Evolutionary conservation across 2,797 vertebrate genomes (phyloP), one percentile per base, ranked within the genome.

Genomic region (Buphagus erythrorhynchus): DNA sequence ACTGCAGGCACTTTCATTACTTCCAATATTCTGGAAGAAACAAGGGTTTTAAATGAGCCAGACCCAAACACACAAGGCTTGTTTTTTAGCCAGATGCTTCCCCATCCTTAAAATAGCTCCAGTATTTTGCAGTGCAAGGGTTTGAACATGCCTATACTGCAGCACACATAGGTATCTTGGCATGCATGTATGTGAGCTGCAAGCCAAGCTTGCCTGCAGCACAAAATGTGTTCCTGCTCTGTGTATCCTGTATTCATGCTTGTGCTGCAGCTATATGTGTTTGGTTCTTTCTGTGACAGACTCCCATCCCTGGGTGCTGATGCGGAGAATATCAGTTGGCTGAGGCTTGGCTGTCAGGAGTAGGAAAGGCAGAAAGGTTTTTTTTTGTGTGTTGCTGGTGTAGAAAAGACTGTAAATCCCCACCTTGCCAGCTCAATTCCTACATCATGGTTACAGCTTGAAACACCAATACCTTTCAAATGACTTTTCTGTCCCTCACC

Each of bases 1-100:
- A 96, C 95, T 89, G 72, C 81, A 86, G 84, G 94, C 84, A 66
- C 28, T 94, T 95, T 52, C 82, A 89, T 93, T 92, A 71, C 63
- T 95, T 93, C 31, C 76, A 86, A 67, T 91, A 75, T 74, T 91
- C 62, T 91, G 52, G 43, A 85, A 91, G 85, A 84, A 92, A 43
- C 12, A 29, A 74, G 20, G 33, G 26, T 75, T 95, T 93, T 54
- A 89, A 89, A 65, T 2, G 10, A 84, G 75, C 66, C 45, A 77
- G 65, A 31, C 31, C 19, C 68, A 83, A 91, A 65, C 28, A 78
- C 73, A 94, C 82, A 88, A 48, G 48, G 31, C 26, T 76, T 65
- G 22, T 86, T 89, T 92, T 36, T 57, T 59, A 76, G 46, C 58
- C 87, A 87, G 66, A 90, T 80, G 59, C 67, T 88, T 88, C 88